Base-by-base conservation (phyloP, 2,113 vertebrate species). In the Leptosomus discolor region DNA sequence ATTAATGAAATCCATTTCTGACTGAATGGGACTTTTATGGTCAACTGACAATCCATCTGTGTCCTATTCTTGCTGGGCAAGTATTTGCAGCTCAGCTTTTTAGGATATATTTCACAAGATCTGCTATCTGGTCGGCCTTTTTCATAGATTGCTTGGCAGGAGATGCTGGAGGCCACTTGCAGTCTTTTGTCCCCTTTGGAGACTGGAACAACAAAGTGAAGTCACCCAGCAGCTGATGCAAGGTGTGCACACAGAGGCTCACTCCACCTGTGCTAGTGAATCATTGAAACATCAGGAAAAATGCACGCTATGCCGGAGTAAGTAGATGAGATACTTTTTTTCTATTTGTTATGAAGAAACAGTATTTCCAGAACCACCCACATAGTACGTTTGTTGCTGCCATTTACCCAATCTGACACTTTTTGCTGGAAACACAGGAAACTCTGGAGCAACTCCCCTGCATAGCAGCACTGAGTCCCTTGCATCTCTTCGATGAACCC, bases 1-100 rank as follows among this genome's bases (percentile, higher is more conserved):
- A 84, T 74, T 94, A 90, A 85, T 71, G 79, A 91, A 96, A 90
- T 78, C 86, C n/a, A 75, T 92, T 81, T 64, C 78, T 75, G 32
- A 39, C 45, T 81, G 94, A 96, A 64, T 24, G 18, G 41, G 51
- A 54, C 74, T 92, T 92, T 70, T 77, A 50, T 77, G 60, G 48
- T 57, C 54, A 78, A 23, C 9, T 61, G 57, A 75, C 81, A 89
- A 82, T 65, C 64, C 54, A n/a, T 65, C 77, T 82, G 51, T 61
- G 70, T 58, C 92, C 73, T 73, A 27, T 89, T 94, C 87, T 86
- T 82, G 54, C 75, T 76, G 64, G 91, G 54, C n/a, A 43, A 57
- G 65, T 76, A 39, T 82, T 90, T 85, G 74, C 41, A 87, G 17
- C 53, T 79, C 85, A 77, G 69, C 45, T 80, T 94, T 81, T 89